Evolutionary conservation across 2,888 invertebrate genomes (phyloP).

Genomic region (Cephus pulcher): DNA sequence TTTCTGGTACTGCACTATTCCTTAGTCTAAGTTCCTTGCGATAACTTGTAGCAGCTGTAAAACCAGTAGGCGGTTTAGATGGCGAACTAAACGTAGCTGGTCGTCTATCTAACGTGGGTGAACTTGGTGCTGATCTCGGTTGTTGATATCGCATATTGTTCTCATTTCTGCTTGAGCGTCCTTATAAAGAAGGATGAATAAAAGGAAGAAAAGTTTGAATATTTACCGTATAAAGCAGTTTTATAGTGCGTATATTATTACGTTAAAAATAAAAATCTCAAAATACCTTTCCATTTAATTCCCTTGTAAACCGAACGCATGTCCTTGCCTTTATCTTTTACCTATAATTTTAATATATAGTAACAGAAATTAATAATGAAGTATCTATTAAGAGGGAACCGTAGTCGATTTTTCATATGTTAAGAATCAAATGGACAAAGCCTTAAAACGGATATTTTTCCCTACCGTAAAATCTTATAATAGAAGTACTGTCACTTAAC

Average conservation of each 20-base stretch:
- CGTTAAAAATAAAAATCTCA: constrained; percentile 36
- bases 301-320: constrained; percentile 84
- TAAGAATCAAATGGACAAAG: too few species aligned
- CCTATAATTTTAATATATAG: constrained; percentile 64
- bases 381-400: background rate
- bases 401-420: too few species aligned
- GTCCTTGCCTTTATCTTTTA: constrained; percentile 80
- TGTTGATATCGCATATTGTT: constrained; percentile 59
- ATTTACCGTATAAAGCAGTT: background rate
- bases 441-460: too few species aligned
- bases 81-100: constrained; percentile 63
- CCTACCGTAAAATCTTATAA: too few species aligned
- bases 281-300: constrained; percentile 73
- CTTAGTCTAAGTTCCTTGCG: constrained; percentile 60
- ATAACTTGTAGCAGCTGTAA: constrained; percentile 61
- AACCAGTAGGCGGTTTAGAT: constrained; percentile 59
- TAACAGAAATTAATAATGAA: background rate
- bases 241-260: background rate
- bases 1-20: constrained; percentile 56
- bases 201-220: background rate
- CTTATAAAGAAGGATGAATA: constrained; percentile 33
- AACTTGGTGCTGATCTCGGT: constrained; percentile 76
- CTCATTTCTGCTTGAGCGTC: constrained; percentile 55
- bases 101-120: constrained; percentile 73
- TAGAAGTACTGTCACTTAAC: too few species aligned